Base-by-base conservation (phyloP, 2,797 vertebrate species). In the Loriculus beryllinus region DNA sequence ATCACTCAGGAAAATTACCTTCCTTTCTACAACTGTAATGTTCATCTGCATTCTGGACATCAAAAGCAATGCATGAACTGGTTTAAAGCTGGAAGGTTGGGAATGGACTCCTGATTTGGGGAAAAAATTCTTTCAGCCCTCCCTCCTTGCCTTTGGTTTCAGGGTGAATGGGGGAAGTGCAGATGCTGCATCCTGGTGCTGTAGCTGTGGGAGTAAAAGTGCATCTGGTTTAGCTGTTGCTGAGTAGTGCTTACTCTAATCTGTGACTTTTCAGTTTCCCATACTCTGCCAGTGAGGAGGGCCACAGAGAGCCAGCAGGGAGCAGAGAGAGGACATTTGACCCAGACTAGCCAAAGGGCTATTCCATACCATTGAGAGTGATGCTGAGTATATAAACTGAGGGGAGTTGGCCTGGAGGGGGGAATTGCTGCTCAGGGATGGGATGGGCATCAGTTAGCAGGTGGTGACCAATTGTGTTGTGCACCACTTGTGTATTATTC, bases 1-100 rank as follows among this genome's bases (percentile, higher is more conserved):
- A 42, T 63, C 29, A 57, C 9, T 74, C 19, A 23, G 7, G 17
- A 82, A 62, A 42, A 65, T 37, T 15, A 31, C 13, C 14, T 48
- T 77, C 12, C 21, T 77, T 64, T 14, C 19, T 35, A 39, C 20
- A 70, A 63, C 80, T 22, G 10, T 25, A 60, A 29, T 54, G 37
- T 60, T 64, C 22, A 14, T 22, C 54, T 14, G 12, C 0, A 0
- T n/a, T 74, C 14, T 71, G 49, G 42, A 20, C 33, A 31, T n/a
- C 40, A 47, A 52, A 87, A 82, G 14, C 25, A 28, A 4, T 5
- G 26, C 9, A 21, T 23, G 4, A 56, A n/a, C 43, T 51, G 28
- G 7, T 57, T 85, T 52, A 65, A 63, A 57, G 13, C 14, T 76
- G 49, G 7, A 39, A 78, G 18, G 14, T 28, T 56, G 42, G 63